Conservation (phyloP, 37 sponge, comb jelly and placozoan genomes). For the Chondrilla cf. caribensis region DNA sequence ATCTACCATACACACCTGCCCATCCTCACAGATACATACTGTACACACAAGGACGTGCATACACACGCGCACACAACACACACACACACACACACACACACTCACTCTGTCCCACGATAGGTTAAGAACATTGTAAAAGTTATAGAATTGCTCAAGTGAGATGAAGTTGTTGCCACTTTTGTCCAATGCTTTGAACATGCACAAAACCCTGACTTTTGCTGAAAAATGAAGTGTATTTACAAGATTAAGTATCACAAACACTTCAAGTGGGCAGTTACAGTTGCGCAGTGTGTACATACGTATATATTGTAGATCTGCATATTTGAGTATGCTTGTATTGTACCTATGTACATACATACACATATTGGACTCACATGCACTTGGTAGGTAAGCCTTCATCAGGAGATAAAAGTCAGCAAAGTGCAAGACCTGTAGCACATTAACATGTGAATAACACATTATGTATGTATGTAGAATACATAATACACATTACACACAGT, state of each 20-base stretch:
- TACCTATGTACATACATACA: background rate
- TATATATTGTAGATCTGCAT: background rate
- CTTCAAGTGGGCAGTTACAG: too few relatives aligned
- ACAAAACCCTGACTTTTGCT: constrained; percentile 75
- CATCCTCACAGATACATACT: background rate
- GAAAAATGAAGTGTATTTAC: too few relatives aligned
- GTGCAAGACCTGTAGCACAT: background rate
- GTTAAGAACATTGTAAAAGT: constrained; percentile 59
- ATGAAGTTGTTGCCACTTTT: constrained; percentile 4
- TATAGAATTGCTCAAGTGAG: constrained; percentile 51
- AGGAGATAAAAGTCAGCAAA: constrained; percentile 67
- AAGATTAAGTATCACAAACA: background rate
- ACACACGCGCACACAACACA: background rate
- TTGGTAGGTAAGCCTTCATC: constrained; percentile 59
- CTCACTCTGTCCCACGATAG: constrained; percentile 61
- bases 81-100: background rate
- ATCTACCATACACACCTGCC: background rate
- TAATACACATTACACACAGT: too few relatives aligned
- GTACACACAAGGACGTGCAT: background rate
- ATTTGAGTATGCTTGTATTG: background rate
- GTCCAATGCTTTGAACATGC: constrained; percentile 74
- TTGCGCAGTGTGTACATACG: background rate
- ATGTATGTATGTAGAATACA: too few relatives aligned
- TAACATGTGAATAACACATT: background rate
- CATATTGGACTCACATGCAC: constrained; percentile 40